Evolutionary conservation across 2,113 vertebrate genomes (phyloP).

Genomic region (Antigone vipio): DNA sequence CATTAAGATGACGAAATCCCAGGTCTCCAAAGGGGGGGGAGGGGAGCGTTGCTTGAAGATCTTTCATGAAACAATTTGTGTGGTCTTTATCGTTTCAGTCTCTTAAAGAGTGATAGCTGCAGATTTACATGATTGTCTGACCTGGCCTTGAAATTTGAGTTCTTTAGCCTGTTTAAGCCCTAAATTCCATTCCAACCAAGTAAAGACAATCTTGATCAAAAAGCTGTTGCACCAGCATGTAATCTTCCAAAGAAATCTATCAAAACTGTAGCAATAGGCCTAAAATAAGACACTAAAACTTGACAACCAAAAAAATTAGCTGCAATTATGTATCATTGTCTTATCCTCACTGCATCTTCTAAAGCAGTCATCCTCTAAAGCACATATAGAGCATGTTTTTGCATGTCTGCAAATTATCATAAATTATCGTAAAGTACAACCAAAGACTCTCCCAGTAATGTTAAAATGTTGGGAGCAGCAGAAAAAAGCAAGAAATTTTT

Average conservation of each 20-base stretch:
- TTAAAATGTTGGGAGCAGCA: background rate
- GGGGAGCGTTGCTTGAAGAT: background rate
- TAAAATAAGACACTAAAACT: background rate
- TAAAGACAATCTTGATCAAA: background rate
- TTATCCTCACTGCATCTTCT: background rate
- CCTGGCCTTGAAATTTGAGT: background rate
- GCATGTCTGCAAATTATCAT: background rate
- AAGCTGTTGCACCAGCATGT: background rate
- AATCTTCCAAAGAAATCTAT: slow-evolving; percentile 6
- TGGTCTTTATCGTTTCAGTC: background rate
- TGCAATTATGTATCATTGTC: background rate
- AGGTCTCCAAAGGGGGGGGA: background rate
- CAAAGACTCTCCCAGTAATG: background rate
- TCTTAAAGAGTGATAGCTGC: background rate
- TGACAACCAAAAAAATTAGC: background rate
- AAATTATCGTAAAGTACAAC: background rate
- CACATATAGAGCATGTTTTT: background rate
- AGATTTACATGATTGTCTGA: background rate
- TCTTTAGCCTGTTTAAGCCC: background rate
- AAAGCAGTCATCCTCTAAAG: background rate
- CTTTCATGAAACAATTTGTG: background rate
- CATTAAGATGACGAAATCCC: background rate
- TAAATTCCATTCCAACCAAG: background rate
- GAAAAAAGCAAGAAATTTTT: background rate
- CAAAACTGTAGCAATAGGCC: background rate